Evolutionary conservation across 2,797 vertebrate species (phyloP), one percentile per base, ranked within the genome.

Genomic region (Crocodylus rhombifer): DNA sequence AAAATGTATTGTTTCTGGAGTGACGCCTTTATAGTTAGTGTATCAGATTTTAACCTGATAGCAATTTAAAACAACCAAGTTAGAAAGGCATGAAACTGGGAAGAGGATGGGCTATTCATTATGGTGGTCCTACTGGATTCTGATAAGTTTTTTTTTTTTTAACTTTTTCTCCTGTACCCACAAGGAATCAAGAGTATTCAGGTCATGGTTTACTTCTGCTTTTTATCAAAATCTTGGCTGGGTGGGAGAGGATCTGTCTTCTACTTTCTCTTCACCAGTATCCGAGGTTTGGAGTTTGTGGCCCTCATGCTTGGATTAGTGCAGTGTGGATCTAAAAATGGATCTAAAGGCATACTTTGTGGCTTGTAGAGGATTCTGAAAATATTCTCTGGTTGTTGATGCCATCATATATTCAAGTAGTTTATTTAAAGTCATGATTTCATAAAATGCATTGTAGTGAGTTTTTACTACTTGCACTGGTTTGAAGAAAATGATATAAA

Each of bases 281-380:
- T 30, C 18, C 67, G 1, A 0, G 80, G 23, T 62, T 78, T 92
- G 80, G 55, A 77, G 14, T 91, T 67, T 75, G 23, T 95, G 63
- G 26, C 74, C 84, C 67, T 88, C 0, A 6, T 77, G 57, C 69
- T 77, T 30, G 82, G 56, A 81, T 83, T 3, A 3, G 14, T 21
- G 20, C 80, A 79, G 69, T 17, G 76, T 67, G 77, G 23, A 25
- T 80, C 81, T 51, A 69, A 71, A 87, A 92, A 69, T 82, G 81
- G 58, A n/a, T 17, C 74, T 80, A 77, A 79, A 60, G 55, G 51
- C 7, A 73, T 64, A 57, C 78, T 65, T 77, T 81, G 26, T 73
- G n/a, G 23, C 36, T 77, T 83, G 12, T 51, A 86, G 91, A 65
- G 63, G 78, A 84, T 3, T 12, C 17, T 17, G 74, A 51, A 17